A percentile compares a stretch with the other conserved stretches of the same genome.
These are phyloP conservation scores for Amblyopsis hoosieri DNA, from an alignment of 2,797 vertebrate genomes.

Conservation along the genomic window DNA sequence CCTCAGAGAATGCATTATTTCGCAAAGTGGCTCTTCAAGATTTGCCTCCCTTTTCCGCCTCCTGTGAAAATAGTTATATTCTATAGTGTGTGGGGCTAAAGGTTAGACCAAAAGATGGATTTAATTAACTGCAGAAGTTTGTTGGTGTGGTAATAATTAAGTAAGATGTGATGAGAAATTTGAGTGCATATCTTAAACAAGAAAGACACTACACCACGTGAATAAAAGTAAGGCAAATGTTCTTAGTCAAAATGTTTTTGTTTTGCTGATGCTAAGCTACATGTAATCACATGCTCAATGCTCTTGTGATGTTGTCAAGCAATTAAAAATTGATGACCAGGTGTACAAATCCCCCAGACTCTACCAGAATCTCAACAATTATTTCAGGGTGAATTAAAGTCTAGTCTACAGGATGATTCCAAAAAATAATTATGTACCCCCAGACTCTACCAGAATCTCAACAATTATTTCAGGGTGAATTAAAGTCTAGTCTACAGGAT, in stretches of 20 bases:
- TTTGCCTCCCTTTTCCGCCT: constrained; percentile 20
- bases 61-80: constrained; percentile 30
- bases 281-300: neutral
- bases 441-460: neutral
- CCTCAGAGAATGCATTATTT: constrained; percentile 54
- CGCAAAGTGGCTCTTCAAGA: constrained; percentile 37
- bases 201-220: too few species aligned
- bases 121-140: neutral
- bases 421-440: too few species aligned
- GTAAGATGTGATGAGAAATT: neutral
- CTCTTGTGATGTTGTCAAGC: neutral
- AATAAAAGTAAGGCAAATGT: neutral
- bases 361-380: neutral
- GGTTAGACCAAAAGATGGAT: constrained; percentile 11
- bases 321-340: neutral
- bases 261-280: neutral
- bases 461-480: neutral
- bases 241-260: neutral
- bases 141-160: constrained; percentile 1
- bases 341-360: too few species aligned
- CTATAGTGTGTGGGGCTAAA: constrained; percentile 7
- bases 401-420: too few species aligned
- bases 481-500: too few species aligned
- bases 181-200: neutral
- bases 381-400: neutral